These are phyloP conservation scores for Rhabdophis nuchalis DNA, from an alignment of 2,797 vertebrate genomes.

Conservation along the genomic window DNA sequence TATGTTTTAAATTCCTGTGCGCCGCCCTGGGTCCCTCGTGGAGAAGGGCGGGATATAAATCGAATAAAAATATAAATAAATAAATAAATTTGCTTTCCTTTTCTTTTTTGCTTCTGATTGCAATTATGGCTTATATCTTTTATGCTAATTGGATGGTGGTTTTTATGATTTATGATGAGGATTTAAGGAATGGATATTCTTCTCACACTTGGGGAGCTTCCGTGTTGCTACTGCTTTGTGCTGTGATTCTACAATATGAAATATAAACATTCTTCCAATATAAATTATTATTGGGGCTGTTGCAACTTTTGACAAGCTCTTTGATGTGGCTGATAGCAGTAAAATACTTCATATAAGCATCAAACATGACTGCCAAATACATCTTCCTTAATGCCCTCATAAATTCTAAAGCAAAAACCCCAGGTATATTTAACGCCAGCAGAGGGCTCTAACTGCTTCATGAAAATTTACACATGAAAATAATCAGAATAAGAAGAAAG, in stretches of 20 bases:
- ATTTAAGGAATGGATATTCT: background rate
- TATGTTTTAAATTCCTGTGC: no score
- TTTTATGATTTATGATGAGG: background rate
- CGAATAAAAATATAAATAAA: no score
- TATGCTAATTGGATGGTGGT: background rate
- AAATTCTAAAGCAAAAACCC: background rate
- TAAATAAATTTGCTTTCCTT: background rate
- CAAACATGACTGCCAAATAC: background rate
- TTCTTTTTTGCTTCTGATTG: background rate
- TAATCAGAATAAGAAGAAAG: background rate
- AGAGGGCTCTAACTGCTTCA: constrained; percentile 14
- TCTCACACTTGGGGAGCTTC: background rate
- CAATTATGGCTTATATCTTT: background rate
- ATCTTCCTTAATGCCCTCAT: background rate
- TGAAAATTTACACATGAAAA: background rate
- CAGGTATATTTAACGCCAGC: background rate
- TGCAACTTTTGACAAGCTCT: background rate
- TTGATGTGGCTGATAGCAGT: background rate
- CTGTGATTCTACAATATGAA: background rate
- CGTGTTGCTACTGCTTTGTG: background rate
- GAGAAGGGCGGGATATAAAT: no score
- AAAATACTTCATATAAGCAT: background rate
- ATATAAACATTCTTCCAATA: background rate
- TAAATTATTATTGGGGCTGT: background rate
- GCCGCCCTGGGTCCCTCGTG: no score